Percentiles rank a stretch among this genome's conserved stretches.
Conservation (phyloP, 1,140 invertebrate species). For the Hylaeus anthracinus region DNA sequence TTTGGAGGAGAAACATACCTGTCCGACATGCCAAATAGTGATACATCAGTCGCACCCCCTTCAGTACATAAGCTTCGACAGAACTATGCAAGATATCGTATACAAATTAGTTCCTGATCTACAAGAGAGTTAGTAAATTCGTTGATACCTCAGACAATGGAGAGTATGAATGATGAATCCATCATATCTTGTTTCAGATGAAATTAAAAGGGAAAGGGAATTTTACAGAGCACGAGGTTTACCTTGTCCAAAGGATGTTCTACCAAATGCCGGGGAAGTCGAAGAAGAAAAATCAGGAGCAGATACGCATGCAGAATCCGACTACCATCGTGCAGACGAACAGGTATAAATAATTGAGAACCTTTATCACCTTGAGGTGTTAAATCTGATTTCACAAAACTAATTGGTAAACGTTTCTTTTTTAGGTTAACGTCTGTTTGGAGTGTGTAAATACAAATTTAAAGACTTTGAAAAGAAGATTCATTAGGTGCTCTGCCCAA, state of each 20-base stretch:
- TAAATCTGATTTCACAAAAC: neutral
- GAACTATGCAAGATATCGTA: conserved; percentile 99
- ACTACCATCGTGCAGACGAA: conserved; percentile 97
- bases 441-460: conserved; percentile 93
- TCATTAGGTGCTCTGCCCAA: conserved; percentile 96
- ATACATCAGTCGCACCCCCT: conserved; percentile 98
- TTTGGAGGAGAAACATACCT: conserved; percentile 97
- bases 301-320: conserved; percentile 90
- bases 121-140: conserved; percentile 88
- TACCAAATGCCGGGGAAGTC: conserved; percentile 84
- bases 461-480: conserved; percentile 92
- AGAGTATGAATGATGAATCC: neutral
- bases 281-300: conserved; percentile 85
- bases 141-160: neutral
- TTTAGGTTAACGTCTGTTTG: conserved; percentile 92
- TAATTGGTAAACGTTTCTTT: conserved; percentile 18
- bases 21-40: conserved; percentile 97
- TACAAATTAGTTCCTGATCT: conserved; percentile 97
- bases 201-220: conserved; percentile 92
- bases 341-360: conserved; percentile 84
- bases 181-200: conserved; percentile 83
- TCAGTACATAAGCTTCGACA: conserved; percentile 98
- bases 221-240: conserved; percentile 92
- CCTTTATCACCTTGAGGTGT: neutral
- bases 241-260: conserved; percentile 93